Percentiles rank a stretch among this genome's conserved stretches.
Conservation (phyloP, 2,797 vertebrate genomes). For the Rhadinocentrus ornatus region DNA sequence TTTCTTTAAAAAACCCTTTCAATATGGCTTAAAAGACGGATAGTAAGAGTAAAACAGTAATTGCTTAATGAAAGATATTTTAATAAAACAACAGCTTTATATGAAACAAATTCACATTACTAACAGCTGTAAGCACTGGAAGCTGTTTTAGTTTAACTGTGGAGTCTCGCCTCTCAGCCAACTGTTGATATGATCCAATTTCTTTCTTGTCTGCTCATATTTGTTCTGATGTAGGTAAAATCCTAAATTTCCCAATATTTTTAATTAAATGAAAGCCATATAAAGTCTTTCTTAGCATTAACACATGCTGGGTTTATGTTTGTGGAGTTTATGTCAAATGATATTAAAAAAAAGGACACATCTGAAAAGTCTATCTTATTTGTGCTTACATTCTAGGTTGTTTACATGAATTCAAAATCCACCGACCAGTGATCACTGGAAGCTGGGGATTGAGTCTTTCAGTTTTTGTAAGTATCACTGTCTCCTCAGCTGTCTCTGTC, state of each 20-base stretch:
- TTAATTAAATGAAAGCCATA: not conserved
- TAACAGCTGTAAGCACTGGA: conserved; percentile 63
- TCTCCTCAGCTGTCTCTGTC: conserved; percentile 69
- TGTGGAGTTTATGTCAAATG: not conserved
- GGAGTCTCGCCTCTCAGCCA: conserved; percentile 68
- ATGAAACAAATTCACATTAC: conserved; percentile 64
- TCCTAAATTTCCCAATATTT: conserved; percentile 18
- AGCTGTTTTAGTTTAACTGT: conserved; percentile 73
- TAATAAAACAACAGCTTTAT: conserved; percentile 74
- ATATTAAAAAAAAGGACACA: conserved; percentile 11
- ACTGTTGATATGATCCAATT: conserved; percentile 49
- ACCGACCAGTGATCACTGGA: conserved; percentile 94
- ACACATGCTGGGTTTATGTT: not conserved
- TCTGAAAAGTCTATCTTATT: conserved; percentile 29
- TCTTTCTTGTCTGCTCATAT: conserved; percentile 52
- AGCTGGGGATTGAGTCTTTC: conserved; percentile 92
- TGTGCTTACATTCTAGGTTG: conserved; percentile 85
- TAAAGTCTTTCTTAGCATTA: not conserved
- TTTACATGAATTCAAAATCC: conserved; percentile 98
- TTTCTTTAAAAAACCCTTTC: not conserved
- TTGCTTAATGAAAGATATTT: conserved; percentile 63
- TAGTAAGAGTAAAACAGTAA: conserved; percentile 26
- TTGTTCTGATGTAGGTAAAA: conserved; percentile 51
- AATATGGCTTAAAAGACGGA: not conserved
- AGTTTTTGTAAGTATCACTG: conserved; percentile 94